Base-by-base conservation (phyloP, 30 jellyfish, hydroid and myxozoan genomes). In the Pseudorhiza aurosa region DNA sequence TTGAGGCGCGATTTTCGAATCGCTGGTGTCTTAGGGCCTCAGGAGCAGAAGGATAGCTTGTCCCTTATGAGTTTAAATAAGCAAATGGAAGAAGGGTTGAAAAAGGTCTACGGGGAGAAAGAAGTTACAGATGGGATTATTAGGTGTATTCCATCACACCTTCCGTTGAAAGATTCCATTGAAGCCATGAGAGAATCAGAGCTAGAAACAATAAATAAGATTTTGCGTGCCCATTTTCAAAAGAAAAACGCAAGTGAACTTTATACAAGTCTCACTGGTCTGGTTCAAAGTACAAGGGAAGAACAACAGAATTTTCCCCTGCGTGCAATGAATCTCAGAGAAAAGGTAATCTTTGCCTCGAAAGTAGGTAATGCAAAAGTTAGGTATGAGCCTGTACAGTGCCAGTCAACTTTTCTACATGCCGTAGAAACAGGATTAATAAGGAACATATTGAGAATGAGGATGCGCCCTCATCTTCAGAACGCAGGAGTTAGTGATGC, bases 211-310 rank as follows among this genome's bases (percentile, higher is more conserved):
- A 8, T 78, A 18, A 46, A 27, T 35, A 77, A 77, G 26, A 43
- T 77, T 7, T 22, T 77, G 39, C 56, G 81, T 2, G 89, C 89
- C n/a, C 81, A 77, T 27, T 77, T 47, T 28, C 70, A 77, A 60
- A 72, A 62, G 64, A 77, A 60, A 29, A 77, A 77, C 60, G 89
- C 89, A 29, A 65, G 91, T 65, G 84, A 33, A 27, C 68, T 80
- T 14, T 49, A 51, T 65, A 55, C 77, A 7, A 80, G 84, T 57
- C 56, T 65, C 1, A 35, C 84, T 4, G 49, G 22, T 55, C 17
- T 80, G 74, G 78, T 33, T 19, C 91, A 80, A 32, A 4, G 17
- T 1, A 53, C 77, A 46, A 39, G 31, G 2, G 81, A 77, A 49
- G 89, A 60, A 35, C 89, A 80, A 12, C 63, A 77, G 17, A 58